These are phyloP conservation scores for Drosophila equinoxialis DNA, from an alignment of 1,140 invertebrate species.

Conservation along the genomic window DNA sequence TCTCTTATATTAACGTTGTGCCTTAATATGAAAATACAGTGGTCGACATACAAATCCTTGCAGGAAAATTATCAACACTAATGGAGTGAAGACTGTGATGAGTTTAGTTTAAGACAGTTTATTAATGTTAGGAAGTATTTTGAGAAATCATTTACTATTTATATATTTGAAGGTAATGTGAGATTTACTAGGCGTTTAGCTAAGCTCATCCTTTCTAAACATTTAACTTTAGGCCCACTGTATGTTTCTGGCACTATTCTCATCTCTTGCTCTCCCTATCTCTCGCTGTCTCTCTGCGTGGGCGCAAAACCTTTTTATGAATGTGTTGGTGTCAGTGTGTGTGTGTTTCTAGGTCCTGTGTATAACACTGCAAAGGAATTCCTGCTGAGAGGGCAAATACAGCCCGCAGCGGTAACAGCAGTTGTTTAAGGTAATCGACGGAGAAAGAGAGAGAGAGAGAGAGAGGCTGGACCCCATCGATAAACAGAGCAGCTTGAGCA, in stretches of 20 bases:
- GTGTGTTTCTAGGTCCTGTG: slow-evolving; percentile 54
- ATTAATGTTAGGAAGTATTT: no score
- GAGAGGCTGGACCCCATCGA: slow-evolving; percentile 26
- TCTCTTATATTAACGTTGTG: not conserved
- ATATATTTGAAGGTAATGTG: no score
- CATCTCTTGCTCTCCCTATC: not conserved
- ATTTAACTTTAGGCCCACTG: not conserved
- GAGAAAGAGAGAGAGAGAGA: slow-evolving; percentile 7
- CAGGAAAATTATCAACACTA: no score
- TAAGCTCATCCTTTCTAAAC: not conserved
- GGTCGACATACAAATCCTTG: not conserved
- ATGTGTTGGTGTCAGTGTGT: slow-evolving; percentile 14
- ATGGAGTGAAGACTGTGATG: no score
- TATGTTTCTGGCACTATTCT: not conserved
- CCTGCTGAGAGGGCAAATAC: slow-evolving; percentile 18
- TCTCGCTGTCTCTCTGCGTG: slow-evolving; percentile 48
- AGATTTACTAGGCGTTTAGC: no score
- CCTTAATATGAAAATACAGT: not conserved
- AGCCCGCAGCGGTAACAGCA: slow-evolving; percentile 3
- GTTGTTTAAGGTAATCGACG: slow-evolving; percentile 10
- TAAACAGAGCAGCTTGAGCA: slow-evolving; percentile 15
- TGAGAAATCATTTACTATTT: no score
- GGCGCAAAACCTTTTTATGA: slow-evolving; percentile 50
- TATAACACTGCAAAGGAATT: slow-evolving; percentile 71
- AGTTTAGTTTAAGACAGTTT: no score